Evolutionary conservation across 2,797 vertebrate genomes (phyloP).

Genomic region (Champsocephalus esox): DNA sequence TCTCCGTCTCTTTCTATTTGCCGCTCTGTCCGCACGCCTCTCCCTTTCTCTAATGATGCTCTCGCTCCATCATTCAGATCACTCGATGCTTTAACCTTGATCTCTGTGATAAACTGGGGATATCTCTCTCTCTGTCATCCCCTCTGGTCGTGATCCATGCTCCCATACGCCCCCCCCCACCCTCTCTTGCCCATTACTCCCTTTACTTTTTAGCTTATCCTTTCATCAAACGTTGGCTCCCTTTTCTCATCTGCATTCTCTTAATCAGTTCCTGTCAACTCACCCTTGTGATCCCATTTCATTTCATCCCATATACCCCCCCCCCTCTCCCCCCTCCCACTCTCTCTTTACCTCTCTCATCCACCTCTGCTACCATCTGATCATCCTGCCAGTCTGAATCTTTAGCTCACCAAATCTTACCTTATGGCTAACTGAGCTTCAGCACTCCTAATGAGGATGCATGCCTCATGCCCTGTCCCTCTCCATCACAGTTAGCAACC

Average conservation of each 20-base stretch:
- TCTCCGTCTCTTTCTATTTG: conserved; percentile 50
- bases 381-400: conserved; percentile 67
- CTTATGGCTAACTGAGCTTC: conserved; percentile 59
- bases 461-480: conserved; percentile 55
- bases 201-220: conserved; percentile 68
- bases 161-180: conserved; percentile 29
- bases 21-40: conserved; percentile 33
- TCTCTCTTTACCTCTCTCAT: conserved; percentile 39
- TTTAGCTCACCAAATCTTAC: conserved; percentile 61
- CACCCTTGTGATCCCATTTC: conserved; percentile 75
- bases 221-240: conserved; percentile 76
- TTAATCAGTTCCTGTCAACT: conserved; percentile 80
- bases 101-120: conserved; percentile 73
- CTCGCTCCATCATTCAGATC: conserved; percentile 70
- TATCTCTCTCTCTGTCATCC: conserved; percentile 40
- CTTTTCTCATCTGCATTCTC: conserved; percentile 79
- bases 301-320: conserved; percentile 60
- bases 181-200: conserved; percentile 54
- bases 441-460: conserved; percentile 58
- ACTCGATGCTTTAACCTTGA: conserved; percentile 77
- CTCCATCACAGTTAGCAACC: conserved; percentile 71
- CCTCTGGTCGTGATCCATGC: conserved; percentile 64
- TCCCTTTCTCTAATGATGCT: conserved; percentile 69
- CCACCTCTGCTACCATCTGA: conserved; percentile 61
- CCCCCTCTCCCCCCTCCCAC: conserved; percentile 10